phyloP scores from a whole-genome alignment of 2,888 invertebrate species.

The Thysanoteuthis rhombus region DNA sequence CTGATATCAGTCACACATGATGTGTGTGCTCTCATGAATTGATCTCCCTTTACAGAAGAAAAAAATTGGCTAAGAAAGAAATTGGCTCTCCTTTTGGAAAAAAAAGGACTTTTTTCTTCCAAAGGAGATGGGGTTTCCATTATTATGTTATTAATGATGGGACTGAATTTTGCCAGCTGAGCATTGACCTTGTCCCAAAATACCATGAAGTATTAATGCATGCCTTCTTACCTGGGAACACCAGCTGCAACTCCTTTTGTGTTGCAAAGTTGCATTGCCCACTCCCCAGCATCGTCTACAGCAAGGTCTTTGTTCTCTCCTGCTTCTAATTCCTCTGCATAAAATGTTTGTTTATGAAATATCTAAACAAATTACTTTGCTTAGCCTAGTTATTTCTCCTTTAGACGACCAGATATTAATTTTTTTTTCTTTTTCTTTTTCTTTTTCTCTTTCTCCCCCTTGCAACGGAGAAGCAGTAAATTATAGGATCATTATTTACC shows the following conservation, averaged over 20 bases:
- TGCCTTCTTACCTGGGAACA: background rate
- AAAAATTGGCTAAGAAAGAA: no score
- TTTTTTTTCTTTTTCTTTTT: constrained; percentile 19
- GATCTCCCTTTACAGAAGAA: no score
- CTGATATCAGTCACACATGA: background rate
- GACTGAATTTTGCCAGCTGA: background rate
- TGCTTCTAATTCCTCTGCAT: background rate
- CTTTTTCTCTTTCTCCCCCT: no score
- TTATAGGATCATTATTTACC: background rate
- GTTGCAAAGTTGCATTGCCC: background rate
- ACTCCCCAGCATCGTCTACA: background rate
- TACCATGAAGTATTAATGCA: no score
- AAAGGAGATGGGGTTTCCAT: no score
- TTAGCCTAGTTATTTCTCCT: background rate
- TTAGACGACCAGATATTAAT: background rate
- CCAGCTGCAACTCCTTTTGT: background rate
- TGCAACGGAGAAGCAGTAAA: background rate
- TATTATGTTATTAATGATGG: background rate
- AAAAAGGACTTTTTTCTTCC: no score
- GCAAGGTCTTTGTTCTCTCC: background rate
- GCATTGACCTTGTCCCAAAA: background rate
- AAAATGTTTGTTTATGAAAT: background rate
- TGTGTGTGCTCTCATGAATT: no score
- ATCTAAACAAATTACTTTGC: background rate
- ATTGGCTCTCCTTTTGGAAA: no score